These are phyloP conservation scores for Metopia argyrocephala DNA, from an alignment of 2,888 invertebrate genomes.

Conservation along the genomic window DNA sequence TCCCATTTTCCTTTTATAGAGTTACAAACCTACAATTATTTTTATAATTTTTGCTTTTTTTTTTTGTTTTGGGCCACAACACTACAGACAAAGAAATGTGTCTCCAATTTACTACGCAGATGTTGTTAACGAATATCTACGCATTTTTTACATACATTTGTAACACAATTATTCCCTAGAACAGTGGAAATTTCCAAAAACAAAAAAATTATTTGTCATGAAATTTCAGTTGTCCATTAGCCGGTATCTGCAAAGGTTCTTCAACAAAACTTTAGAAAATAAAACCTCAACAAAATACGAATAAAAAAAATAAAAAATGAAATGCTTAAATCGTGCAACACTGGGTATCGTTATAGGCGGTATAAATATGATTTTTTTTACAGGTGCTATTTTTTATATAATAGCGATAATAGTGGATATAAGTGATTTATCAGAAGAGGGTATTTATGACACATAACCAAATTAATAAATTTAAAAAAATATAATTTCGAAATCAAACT, in stretches of 20 bases:
- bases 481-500: neutral
- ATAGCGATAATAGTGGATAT: neutral
- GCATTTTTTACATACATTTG: neutral
- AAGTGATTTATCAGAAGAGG: conserved; percentile 5
- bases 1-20: no score
- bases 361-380: conserved; percentile 23
- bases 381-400: conserved; percentile 12
- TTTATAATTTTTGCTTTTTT: no score
- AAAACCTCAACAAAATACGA: neutral
- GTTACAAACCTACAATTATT: no score
- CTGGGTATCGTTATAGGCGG: conserved; percentile 28
- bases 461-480: neutral
- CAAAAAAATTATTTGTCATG: neutral
- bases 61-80: no score
- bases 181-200: neutral
- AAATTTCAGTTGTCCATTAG: conserved; percentile 8
- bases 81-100: neutral
- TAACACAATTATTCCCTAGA: neutral
- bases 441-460: conserved; percentile 4
- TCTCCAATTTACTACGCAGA: conserved; percentile 43
- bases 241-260: neutral
- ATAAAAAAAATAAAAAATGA: conserved; percentile 24
- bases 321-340: conserved; percentile 28
- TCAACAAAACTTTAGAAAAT: neutral
- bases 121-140: conserved; percentile 13